phyloP scores from a whole-genome alignment of 53 echinoderm and acorn worm species.

The Echinarachnius parma region DNA sequence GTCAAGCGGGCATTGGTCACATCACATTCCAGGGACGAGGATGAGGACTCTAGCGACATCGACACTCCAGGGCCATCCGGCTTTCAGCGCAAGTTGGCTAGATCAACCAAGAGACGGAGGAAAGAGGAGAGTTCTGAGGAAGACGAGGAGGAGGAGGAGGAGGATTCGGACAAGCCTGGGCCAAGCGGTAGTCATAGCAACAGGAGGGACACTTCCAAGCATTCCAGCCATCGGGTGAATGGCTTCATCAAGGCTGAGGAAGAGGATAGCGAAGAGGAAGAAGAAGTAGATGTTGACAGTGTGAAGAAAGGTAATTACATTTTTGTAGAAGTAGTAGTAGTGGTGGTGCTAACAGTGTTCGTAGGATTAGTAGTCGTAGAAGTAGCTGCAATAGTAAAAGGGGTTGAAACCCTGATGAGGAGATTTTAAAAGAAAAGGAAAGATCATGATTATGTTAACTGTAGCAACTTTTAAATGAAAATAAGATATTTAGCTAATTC shows the following conservation, averaged over 20 bases:
- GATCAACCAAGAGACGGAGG: slow-evolving; percentile 21
- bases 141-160: slow-evolving; percentile 42
- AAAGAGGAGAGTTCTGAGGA: slow-evolving; percentile 18
- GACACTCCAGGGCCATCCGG: slow-evolving; percentile 22
- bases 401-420: too few relatives aligned
- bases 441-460: too few relatives aligned
- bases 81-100: background rate
- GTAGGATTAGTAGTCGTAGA: too few relatives aligned
- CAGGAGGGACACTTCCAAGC: background rate
- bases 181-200: slow-evolving; percentile 5
- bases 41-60: slow-evolving; percentile 1
- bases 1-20: slow-evolving; percentile 11
- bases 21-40: slow-evolving; percentile 7
- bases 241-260: slow-evolving; percentile 35
- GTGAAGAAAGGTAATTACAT: background rate
- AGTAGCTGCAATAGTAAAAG: too few relatives aligned
- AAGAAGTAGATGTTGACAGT: background rate
- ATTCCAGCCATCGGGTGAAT: background rate
- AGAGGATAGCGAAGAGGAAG: slow-evolving; percentile 26
- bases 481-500: too few relatives aligned
- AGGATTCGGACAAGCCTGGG: slow-evolving; percentile 41
- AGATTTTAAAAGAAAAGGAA: too few relatives aligned
- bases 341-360: too few relatives aligned
- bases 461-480: too few relatives aligned
- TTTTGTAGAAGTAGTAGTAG: too few relatives aligned